A percentile compares a stretch with the other conserved stretches of the same genome.
These are phyloP conservation scores for Rhegmatorhina hoffmannsi DNA, from an alignment of 2,113 vertebrate species.

Conservation along the genomic window DNA sequence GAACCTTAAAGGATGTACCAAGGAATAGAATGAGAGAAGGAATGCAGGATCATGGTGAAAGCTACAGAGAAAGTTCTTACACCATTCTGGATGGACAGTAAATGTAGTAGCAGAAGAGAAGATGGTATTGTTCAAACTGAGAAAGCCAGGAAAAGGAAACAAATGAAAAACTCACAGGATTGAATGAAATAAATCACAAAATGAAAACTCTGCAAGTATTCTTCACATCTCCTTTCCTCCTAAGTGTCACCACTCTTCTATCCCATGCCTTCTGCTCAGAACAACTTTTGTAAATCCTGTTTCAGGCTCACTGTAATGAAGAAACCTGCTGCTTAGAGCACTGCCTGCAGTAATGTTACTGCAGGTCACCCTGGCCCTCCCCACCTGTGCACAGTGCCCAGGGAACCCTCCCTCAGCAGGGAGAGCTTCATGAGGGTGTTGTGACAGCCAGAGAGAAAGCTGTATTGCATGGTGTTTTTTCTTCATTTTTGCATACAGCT, in stretches of 20 bases:
- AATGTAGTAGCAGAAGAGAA: background rate
- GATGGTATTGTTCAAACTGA: background rate
- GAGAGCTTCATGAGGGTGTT: background rate
- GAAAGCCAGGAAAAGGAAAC: background rate
- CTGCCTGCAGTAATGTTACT: fast-evolving
- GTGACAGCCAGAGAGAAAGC: background rate
- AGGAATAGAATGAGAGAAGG: background rate
- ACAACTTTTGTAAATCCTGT: background rate
- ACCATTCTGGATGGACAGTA: background rate
- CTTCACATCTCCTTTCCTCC: background rate
- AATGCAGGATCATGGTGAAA: background rate
- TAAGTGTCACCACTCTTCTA: background rate
- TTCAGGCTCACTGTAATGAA: background rate
- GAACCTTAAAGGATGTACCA: background rate
- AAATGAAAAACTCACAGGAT: background rate
- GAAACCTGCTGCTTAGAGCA: background rate
- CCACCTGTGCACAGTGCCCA: background rate
- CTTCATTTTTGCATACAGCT: background rate
- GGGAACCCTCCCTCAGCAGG: background rate
- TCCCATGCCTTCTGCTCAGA: background rate
- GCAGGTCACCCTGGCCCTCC: background rate
- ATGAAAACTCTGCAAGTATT: background rate
- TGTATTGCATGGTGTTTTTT: background rate
- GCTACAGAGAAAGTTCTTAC: background rate
- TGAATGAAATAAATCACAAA: background rate